Evolutionary conservation across 2,888 invertebrate species (phyloP).

Genomic region (Drosophila prostipennis): DNA sequence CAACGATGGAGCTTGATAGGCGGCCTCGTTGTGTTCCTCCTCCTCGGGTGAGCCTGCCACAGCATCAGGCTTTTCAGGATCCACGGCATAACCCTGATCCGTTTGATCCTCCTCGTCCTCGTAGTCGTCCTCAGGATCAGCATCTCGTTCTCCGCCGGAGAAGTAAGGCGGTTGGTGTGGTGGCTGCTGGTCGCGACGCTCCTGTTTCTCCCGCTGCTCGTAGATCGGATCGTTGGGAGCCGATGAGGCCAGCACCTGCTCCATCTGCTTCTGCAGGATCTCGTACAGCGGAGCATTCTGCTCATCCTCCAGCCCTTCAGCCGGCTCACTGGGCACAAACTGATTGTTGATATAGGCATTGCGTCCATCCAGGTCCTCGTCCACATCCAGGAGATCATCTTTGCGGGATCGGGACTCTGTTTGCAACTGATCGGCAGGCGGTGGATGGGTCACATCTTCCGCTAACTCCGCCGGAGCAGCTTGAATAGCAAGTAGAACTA

Average conservation of each 20-base stretch:
- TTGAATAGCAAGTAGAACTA: conserved; percentile 7
- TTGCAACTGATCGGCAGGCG: conserved; percentile 9
- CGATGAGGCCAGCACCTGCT: conserved; percentile 66
- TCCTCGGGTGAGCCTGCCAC: conserved; percentile 24
- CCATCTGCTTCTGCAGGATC: conserved; percentile 76
- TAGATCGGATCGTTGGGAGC: conserved; percentile 61
- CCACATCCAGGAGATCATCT: conserved; percentile 48
- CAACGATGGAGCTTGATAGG: conserved; percentile 45
- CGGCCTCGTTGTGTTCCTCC: conserved; percentile 29
- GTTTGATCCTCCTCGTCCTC: conserved; percentile 39
- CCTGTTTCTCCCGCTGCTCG: conserved; percentile 37
- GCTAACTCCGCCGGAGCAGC: conserved; percentile 4
- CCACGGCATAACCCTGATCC: conserved; percentile 37
- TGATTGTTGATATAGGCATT: conserved; percentile 79
- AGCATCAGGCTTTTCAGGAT: conserved; percentile 63
- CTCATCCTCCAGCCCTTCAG: conserved; percentile 52
- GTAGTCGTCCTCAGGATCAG: conserved; percentile 57
- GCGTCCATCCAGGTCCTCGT: conserved; percentile 71
- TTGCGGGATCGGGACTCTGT: conserved; percentile 51
- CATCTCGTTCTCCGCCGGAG: conserved; percentile 38
- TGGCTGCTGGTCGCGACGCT: conserved; percentile 43
- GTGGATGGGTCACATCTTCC: conserved; percentile 22
- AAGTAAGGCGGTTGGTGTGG: conserved; percentile 60
- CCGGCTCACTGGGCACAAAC: conserved; percentile 64
- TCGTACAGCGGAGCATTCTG: conserved; percentile 68